These are phyloP conservation scores for Neodiprion virginianus DNA, from an alignment of 1,140 invertebrate species.

Conservation along the genomic window DNA sequence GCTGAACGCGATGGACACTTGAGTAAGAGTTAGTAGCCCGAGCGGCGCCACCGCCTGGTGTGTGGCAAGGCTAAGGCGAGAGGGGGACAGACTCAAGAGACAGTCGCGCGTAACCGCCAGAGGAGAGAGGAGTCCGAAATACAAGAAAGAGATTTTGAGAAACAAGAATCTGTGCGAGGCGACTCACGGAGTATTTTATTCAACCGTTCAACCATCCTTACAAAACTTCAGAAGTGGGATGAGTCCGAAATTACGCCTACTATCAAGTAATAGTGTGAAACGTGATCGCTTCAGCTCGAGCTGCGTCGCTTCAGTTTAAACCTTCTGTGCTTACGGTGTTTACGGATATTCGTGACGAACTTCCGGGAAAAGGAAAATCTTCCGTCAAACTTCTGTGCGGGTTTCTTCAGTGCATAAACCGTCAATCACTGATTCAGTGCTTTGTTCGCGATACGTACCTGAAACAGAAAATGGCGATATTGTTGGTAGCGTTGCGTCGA, in stretches of 20 bases:
- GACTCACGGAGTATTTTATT: neutral
- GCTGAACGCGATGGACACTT: neutral
- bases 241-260: neutral
- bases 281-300: neutral
- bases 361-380: neutral
- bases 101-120: neutral
- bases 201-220: neutral
- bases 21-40: neutral
- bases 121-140: neutral
- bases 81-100: neutral
- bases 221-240: conserved; percentile 6
- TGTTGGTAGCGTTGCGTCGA: neutral
- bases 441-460: neutral
- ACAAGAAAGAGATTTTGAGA: neutral
- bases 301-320: neutral
- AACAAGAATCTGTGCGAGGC: neutral
- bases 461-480: neutral
- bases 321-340: neutral
- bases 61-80: neutral
- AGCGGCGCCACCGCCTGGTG: neutral
- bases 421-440: neutral
- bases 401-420: neutral
- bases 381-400: neutral
- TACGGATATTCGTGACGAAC: neutral
- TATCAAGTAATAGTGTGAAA: neutral